A percentile compares a stretch with the other conserved stretches of the same genome.
Evolutionary conservation across 1,140 invertebrate genomes (phyloP).

Genomic region (Homalodisca vitripennis): DNA sequence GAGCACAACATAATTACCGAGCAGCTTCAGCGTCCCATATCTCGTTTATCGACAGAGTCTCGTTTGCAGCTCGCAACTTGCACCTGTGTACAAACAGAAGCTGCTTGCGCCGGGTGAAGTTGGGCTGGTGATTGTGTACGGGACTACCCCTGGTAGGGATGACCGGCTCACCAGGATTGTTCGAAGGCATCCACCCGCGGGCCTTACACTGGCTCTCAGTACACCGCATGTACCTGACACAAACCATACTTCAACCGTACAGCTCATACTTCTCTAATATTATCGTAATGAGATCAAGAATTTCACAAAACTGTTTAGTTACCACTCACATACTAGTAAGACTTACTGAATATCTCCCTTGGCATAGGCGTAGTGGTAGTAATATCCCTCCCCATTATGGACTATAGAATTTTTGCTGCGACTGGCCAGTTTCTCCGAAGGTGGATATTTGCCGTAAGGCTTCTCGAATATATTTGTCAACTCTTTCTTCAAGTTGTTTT

Average conservation of each 20-base stretch:
- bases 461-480: no score
- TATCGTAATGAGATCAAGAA: no score
- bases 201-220: neutral
- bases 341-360: neutral
- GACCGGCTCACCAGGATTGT: neutral
- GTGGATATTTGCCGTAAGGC: neutral
- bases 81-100: neutral
- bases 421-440: neutral
- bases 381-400: constrained; percentile 4
- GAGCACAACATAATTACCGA: neutral
- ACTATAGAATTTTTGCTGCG: neutral
- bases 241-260: no score
- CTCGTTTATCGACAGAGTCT: neutral
- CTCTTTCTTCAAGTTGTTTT: no score
- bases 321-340: no score
- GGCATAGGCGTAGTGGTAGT: neutral
- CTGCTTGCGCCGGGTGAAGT: neutral
- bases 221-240: neutral
- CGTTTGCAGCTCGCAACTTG: neutral
- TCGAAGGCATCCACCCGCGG: neutral
- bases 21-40: neutral
- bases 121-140: neutral
- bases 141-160: neutral
- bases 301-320: no score
- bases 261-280: no score